Percentiles rank a stretch among this genome's conserved stretches.
Conservation (phyloP, 2,113 vertebrate genomes). For the Cebidichthys violaceus region DNA sequence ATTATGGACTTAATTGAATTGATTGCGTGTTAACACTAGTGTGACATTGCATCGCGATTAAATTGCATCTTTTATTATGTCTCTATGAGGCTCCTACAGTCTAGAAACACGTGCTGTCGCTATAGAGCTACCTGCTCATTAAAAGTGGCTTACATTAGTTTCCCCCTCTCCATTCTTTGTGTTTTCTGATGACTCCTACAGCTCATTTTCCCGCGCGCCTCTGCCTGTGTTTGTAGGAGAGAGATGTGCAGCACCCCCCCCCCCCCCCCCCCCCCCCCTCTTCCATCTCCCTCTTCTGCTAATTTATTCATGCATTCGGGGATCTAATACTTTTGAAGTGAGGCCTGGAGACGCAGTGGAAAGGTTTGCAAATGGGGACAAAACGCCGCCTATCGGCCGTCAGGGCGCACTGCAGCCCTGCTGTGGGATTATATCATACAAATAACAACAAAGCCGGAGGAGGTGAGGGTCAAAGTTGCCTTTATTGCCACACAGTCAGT, state of each 20-base stretch:
- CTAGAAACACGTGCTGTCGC: no score
- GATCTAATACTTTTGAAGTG: slow-evolving; percentile 73
- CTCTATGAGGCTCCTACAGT: not conserved
- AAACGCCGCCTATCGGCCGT: slow-evolving; percentile 71
- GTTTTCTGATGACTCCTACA: not conserved
- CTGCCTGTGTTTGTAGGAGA: slow-evolving; percentile 31
- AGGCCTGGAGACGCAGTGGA: slow-evolving; percentile 46
- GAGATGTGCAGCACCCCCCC: slow-evolving; percentile 13
- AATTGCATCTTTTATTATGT: not conserved
- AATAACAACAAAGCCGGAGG: slow-evolving; percentile 19
- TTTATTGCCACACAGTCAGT: not conserved
- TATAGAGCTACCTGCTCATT: no score
- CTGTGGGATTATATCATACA: not conserved
- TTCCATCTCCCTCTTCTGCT: slow-evolving; percentile 28
- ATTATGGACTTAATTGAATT: not conserved
- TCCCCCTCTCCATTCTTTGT: not conserved
- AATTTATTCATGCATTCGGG: slow-evolving; percentile 76
- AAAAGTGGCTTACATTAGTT: not conserved
- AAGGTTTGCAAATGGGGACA: slow-evolving; percentile 66
- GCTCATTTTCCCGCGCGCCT: not conserved
- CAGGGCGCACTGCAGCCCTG: slow-evolving; percentile 21
- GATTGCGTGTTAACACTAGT: not conserved
- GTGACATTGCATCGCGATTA: no score
- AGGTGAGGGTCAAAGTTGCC: not conserved
- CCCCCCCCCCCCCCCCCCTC: not conserved